phyloP scores from a whole-genome alignment of 1,140 invertebrate genomes.

The Pararge aegeria region DNA sequence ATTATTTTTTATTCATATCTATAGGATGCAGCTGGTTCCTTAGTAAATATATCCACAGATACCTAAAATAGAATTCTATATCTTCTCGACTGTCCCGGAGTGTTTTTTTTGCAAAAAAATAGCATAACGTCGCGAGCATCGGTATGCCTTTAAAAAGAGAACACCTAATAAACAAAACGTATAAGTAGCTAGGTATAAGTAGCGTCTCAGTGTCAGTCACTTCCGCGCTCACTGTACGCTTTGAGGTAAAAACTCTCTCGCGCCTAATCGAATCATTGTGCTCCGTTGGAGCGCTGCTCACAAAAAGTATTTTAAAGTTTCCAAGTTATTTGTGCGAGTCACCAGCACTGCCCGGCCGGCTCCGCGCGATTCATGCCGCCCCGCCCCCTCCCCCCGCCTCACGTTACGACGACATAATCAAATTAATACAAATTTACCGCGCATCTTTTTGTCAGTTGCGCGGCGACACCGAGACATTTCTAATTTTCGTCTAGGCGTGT shows the following conservation, averaged over 20 bases:
- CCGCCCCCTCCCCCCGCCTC: constrained; percentile 13
- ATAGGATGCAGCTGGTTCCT: too few relatives aligned
- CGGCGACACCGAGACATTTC: constrained; percentile 60
- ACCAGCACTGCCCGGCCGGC: background rate
- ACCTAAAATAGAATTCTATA: too few relatives aligned
- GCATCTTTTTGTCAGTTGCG: constrained; percentile 39
- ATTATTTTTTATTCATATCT: too few relatives aligned
- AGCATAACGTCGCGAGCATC: too few relatives aligned
- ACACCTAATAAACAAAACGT: too few relatives aligned
- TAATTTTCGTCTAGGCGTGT: constrained; percentile 57
- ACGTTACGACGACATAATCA: constrained; percentile 57
- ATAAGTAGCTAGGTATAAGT: too few relatives aligned
- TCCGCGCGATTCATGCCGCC: background rate
- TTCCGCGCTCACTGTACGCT: background rate
- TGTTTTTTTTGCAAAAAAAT: too few relatives aligned
- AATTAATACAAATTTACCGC: constrained; percentile 63
- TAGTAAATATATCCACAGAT: too few relatives aligned
- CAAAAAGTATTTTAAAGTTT: background rate
- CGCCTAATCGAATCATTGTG: constrained; percentile 22
- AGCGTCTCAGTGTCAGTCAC: too few relatives aligned
- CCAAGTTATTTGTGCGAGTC: background rate
- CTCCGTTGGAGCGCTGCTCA: constrained; percentile 6
- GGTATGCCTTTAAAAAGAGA: too few relatives aligned
- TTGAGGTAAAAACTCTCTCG: constrained; percentile 39
- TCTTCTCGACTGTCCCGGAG: too few relatives aligned